These are phyloP conservation scores for Drosophila busckii DNA, from an alignment of 1,140 invertebrate genomes.

Conservation along the genomic window DNA sequence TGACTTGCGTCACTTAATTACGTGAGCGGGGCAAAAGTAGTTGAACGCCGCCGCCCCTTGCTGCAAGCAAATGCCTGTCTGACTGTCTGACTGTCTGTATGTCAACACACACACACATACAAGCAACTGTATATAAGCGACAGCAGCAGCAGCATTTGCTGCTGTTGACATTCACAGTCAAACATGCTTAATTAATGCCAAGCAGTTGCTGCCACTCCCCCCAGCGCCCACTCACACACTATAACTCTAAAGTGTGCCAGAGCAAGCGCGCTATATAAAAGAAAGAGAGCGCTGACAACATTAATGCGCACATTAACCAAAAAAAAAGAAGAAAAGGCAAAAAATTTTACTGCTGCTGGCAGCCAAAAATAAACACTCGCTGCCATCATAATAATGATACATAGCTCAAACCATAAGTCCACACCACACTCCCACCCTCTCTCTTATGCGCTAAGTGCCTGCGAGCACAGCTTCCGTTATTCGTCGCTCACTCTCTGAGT, in stretches of 20 bases:
- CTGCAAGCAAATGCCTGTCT: slow-evolving; percentile 25
- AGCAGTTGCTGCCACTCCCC: slow-evolving; percentile 18
- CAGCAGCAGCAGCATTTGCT: slow-evolving; percentile 36
- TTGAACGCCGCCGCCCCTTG: too few relatives aligned
- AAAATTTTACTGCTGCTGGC: slow-evolving; percentile 26
- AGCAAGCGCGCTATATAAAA: slow-evolving; percentile 26
- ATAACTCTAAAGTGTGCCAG: neutral
- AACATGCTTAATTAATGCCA: slow-evolving; percentile 78
- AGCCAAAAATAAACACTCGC: slow-evolving; percentile 73
- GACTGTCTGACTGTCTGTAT: slow-evolving; percentile 21
- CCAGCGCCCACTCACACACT: neutral
- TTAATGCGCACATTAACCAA: slow-evolving; percentile 72
- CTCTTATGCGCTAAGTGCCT: slow-evolving; percentile 34
- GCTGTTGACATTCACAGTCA: slow-evolving; percentile 75
- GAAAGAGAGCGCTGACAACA: slow-evolving; percentile 68
- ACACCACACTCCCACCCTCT: too few relatives aligned
- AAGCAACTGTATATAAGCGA: slow-evolving; percentile 10
- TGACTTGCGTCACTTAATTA: slow-evolving; percentile 77
- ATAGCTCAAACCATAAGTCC: slow-evolving; percentile 50
- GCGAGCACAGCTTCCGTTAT: slow-evolving; percentile 42
- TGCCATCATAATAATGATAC: slow-evolving; percentile 73
- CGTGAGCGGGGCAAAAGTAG: slow-evolving; percentile 39
- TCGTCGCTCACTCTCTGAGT: slow-evolving; percentile 12
- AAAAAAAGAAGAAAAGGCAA: slow-evolving; percentile 6
- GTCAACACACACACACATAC: slow-evolving; percentile 44